Conservation (phyloP, 2,797 vertebrate species). For the Leptodactylus fallax region DNA sequence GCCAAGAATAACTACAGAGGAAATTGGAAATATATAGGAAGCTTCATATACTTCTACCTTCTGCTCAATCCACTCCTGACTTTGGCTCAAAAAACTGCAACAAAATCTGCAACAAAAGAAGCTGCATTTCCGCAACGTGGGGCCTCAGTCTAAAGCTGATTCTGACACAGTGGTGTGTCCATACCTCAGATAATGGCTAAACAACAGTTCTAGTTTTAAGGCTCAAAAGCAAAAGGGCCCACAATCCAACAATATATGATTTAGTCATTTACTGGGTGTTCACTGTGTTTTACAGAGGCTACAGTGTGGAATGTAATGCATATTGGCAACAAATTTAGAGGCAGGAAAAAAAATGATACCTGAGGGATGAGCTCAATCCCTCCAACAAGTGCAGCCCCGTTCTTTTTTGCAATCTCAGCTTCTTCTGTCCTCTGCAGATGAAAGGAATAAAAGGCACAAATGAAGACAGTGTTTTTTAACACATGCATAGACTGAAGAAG, state of each 20-base stretch:
- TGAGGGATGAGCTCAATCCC: constrained; percentile 83
- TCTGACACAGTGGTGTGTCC: too few relatives aligned
- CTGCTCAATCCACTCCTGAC: too few relatives aligned
- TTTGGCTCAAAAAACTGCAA: too few relatives aligned
- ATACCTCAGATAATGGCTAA: neutral
- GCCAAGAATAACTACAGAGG: too few relatives aligned
- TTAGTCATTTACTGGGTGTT: neutral
- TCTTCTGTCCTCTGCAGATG: constrained; percentile 78
- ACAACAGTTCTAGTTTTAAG: neutral
- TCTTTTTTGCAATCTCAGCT: constrained; percentile 76
- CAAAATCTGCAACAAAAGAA: too few relatives aligned
- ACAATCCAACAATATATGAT: neutral
- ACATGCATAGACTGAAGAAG: neutral
- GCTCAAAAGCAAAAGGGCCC: neutral
- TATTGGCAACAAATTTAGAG: neutral
- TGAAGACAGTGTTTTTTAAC: neutral
- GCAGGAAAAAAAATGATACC: constrained; percentile 72
- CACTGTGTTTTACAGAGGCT: neutral
- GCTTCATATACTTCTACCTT: too few relatives aligned
- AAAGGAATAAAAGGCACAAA: neutral
- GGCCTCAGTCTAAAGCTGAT: too few relatives aligned
- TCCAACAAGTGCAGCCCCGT: constrained; percentile 82
- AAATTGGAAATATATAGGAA: too few relatives aligned
- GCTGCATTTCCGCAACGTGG: too few relatives aligned
- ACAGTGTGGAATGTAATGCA: neutral